Base-by-base conservation (phyloP, 2,797 vertebrate genomes). In the Liasis olivaceus region DNA sequence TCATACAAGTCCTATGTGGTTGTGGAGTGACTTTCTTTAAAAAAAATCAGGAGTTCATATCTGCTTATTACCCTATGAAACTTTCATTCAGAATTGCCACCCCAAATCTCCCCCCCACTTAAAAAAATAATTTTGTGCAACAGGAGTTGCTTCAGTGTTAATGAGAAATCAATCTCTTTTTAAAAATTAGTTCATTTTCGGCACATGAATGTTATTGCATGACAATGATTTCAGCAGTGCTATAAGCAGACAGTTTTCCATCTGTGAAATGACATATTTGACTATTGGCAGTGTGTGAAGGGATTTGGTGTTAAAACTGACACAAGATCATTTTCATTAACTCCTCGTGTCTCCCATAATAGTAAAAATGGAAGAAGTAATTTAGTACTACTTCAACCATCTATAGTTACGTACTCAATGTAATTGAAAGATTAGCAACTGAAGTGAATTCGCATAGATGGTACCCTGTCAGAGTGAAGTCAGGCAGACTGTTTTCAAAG, bases 401-500 rank as follows among this genome's bases (percentile, higher is more conserved):
- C 93, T 96, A 94, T 93, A 93, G 94, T 92, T 91, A 24, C 20
- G 90, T 92, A 91, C 95, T 93, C 95, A 93, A 93, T 93, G 88
- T 93, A 92, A 11, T 28, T 4, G 77, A 94, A 93, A 93, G 94
- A 91, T 94, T 91, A 31, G 63, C 95, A 95, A 94, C 63, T 93
- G 93, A 94, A 95, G 91, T 90, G 95, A 95, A 96, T 92, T 0
- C 2, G 93, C 95, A 96, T 93, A 93, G 91, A 72, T 96, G 97
- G 95, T 89, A 0, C 85, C 11, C 62, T 95, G 95, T 95, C 96
- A 97, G 94, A 91, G 90, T 0, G 69, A 95, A 93, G 93, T 97
- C 94, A 95, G 93, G 88, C 93, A 2, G 3, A 92, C 93, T 93
- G 91, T 95, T 97, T 95, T 96, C 92, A 96, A 96, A 96, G 95